Conservation (phyloP, 2,888 invertebrate genomes). For the Itoplectis maculator region DNA sequence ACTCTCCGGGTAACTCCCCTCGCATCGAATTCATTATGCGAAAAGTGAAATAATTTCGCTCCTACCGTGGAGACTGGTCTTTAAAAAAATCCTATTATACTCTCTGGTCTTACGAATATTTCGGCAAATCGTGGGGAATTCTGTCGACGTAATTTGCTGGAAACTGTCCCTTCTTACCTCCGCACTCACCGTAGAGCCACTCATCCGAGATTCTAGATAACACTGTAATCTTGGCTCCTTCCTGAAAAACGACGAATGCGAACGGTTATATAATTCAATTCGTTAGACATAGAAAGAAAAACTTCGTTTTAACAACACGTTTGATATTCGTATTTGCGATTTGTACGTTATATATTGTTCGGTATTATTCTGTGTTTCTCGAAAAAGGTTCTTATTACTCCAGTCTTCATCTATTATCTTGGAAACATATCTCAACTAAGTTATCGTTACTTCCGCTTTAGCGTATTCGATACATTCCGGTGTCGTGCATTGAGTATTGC, state of each 20-base stretch:
- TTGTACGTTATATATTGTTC: neutral
- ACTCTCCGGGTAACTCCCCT: neutral
- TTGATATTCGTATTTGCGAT: neutral
- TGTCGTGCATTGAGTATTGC: neutral
- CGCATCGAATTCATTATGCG: slow-evolving; percentile 32
- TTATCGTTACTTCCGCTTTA: slow-evolving; percentile 1
- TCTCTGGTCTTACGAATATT: slow-evolving; percentile 63
- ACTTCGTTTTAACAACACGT: neutral
- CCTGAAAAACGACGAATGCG: slow-evolving; percentile 81
- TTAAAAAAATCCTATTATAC: slow-evolving; percentile 35
- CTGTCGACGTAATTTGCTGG: slow-evolving; percentile 91
- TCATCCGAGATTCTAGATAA: slow-evolving; percentile 90
- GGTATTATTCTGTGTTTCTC: neutral
- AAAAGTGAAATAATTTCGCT: slow-evolving; percentile 39
- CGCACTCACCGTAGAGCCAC: slow-evolving; percentile 91
- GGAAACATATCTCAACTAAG: neutral
- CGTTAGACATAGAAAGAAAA: neutral
- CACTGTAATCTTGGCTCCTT: slow-evolving; percentile 88
- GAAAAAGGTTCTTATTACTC: too few relatives aligned
- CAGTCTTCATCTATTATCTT: neutral
- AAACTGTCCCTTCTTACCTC: slow-evolving; percentile 90
- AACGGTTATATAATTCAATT: neutral
- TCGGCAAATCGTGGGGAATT: slow-evolving; percentile 85
- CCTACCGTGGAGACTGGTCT: slow-evolving; percentile 32
- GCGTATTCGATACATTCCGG: neutral